Percentiles rank a stretch among this genome's conserved stretches.
Evolutionary conservation across 2,113 vertebrate species (phyloP).

Genomic region (Antechinus stuartii): DNA sequence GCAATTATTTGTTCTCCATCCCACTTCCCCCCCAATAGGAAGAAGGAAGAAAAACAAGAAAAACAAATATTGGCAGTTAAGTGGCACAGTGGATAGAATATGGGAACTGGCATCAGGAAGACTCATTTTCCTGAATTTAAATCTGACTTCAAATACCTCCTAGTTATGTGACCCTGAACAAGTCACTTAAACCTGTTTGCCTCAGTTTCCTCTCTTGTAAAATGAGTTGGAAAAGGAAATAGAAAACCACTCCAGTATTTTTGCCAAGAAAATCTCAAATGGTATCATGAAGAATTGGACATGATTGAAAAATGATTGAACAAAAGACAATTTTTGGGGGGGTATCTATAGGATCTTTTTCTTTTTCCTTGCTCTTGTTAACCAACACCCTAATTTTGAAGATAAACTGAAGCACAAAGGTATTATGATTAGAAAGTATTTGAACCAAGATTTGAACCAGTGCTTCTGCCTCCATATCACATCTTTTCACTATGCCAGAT

Average conservation of each 20-base stretch:
- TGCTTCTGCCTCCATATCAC: neutral
- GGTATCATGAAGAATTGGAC: neutral
- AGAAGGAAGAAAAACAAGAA: too few relatives aligned
- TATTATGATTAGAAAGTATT: neutral
- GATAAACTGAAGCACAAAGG: neutral
- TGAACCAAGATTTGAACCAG: neutral
- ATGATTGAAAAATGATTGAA: neutral
- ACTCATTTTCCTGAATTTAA: neutral
- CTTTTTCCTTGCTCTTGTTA: neutral
- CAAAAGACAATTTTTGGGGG: neutral
- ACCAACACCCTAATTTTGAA: neutral
- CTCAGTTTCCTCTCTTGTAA: neutral
- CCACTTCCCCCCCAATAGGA: neutral
- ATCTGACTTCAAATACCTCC: neutral
- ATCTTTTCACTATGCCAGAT: slow-evolving; percentile 46
- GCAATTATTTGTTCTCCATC: neutral
- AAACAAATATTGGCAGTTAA: neutral
- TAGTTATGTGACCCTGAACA: neutral
- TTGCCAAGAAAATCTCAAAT: neutral
- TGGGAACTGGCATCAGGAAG: neutral
- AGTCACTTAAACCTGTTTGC: neutral
- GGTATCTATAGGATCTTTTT: neutral
- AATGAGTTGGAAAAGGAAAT: neutral
- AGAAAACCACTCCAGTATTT: neutral
- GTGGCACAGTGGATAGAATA: neutral